Conservation (phyloP, 2,888 invertebrate genomes). For the Actias luna region DNA sequence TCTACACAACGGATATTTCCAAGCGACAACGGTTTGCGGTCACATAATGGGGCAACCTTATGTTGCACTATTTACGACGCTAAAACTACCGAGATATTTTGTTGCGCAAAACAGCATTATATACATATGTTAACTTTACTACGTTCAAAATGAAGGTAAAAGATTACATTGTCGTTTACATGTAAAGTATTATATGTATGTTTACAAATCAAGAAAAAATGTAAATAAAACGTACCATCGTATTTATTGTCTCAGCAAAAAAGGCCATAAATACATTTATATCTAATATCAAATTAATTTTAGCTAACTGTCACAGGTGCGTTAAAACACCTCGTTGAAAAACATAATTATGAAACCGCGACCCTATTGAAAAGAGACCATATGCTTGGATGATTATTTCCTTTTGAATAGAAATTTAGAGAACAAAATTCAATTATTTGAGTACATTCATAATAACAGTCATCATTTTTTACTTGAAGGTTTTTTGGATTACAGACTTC, state of each 20-base stretch:
- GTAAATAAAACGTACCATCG: not conserved
- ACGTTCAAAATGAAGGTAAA: not conserved
- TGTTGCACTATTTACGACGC: slow-evolving; percentile 30
- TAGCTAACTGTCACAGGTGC: slow-evolving; percentile 17
- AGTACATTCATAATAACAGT: slow-evolving; percentile 41
- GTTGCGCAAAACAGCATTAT: slow-evolving; percentile 6
- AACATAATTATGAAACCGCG: slow-evolving; percentile 44
- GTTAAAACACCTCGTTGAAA: slow-evolving; percentile 28
- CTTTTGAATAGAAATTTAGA: slow-evolving; percentile 52
- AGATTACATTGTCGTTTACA: not conserved
- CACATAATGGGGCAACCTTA: slow-evolving; percentile 32
- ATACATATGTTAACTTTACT: not conserved
- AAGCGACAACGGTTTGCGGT: slow-evolving; percentile 21
- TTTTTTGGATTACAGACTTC: slow-evolving; percentile 15
- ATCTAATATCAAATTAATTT: not conserved
- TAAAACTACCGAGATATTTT: slow-evolving; percentile 22
- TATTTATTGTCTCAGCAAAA: not conserved
- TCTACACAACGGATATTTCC: slow-evolving; percentile 13
- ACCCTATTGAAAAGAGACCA: slow-evolving; percentile 55
- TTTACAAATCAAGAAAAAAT: not conserved
- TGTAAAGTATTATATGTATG: not conserved
- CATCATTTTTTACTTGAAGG: slow-evolving; percentile 31
- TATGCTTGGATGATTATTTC: slow-evolving; percentile 60
- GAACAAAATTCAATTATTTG: slow-evolving; percentile 62
- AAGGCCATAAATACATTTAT: not conserved